Conservation (phyloP, 1,140 invertebrate species). For the Andricus grossulariae region DNA sequence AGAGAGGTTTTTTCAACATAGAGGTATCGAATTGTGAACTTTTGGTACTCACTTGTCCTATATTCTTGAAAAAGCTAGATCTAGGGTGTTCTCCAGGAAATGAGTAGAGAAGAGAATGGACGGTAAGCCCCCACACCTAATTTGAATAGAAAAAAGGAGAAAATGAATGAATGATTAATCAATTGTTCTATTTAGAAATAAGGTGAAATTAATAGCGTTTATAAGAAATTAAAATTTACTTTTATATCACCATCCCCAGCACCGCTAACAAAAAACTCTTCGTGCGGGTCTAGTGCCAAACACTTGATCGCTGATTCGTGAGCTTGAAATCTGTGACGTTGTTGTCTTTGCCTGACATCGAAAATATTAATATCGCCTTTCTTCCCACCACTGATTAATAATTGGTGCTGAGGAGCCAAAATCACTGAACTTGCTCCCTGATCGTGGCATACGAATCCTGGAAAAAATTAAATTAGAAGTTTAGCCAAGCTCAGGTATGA, state of each 20-base stretch:
- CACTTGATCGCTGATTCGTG: slow-evolving; percentile 97
- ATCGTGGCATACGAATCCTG: slow-evolving; percentile 94
- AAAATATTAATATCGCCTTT: slow-evolving; percentile 97
- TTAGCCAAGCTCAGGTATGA: background rate
- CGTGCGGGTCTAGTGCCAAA: slow-evolving; percentile 93
- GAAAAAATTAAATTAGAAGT: slow-evolving; percentile 43
- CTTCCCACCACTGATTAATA: slow-evolving; percentile 95
- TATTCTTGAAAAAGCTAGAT: slow-evolving; percentile 96
- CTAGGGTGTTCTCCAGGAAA: slow-evolving; percentile 95
- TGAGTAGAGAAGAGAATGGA: slow-evolving; percentile 89
- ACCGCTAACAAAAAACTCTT: slow-evolving; percentile 98
- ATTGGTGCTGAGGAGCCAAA: slow-evolving; percentile 94
- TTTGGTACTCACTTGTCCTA: slow-evolving; percentile 81
- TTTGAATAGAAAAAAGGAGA: slow-evolving; percentile 54
- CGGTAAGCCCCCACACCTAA: slow-evolving; percentile 94
- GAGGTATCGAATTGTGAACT: background rate
- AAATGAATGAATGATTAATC: slow-evolving; percentile 6
- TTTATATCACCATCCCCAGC: slow-evolving; percentile 99
- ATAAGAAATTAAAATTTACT: slow-evolving; percentile 76
- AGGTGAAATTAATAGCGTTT: slow-evolving; percentile 31
- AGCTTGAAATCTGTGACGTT: slow-evolving; percentile 92
- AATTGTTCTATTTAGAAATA: slow-evolving; percentile 33
- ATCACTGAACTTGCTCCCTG: slow-evolving; percentile 91
- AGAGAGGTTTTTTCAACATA: no score
- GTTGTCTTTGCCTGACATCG: slow-evolving; percentile 91